Evolutionary conservation across 2,888 invertebrate genomes (phyloP).

Genomic region (Ectropis crepuscularia): DNA sequence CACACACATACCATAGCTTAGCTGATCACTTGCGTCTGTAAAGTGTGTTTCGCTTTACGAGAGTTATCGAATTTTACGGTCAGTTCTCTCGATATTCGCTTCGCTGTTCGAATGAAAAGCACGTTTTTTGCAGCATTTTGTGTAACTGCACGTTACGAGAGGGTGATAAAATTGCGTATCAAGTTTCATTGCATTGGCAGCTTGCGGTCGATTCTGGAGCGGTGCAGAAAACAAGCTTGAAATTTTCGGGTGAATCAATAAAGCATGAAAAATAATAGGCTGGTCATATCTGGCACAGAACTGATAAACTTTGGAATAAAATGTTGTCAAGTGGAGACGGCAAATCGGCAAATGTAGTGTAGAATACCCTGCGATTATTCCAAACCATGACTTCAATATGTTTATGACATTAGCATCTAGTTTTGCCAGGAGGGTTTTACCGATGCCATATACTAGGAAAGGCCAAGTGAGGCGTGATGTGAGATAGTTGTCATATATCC

Average conservation of each 20-base stretch:
- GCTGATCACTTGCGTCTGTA: conserved; percentile 40
- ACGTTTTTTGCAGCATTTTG: conserved; percentile 43
- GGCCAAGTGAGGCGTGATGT: too few species aligned
- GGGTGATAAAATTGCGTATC: conserved; percentile 34
- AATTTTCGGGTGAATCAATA: conserved; percentile 8
- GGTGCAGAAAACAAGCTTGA: conserved; percentile 18
- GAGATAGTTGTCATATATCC: too few species aligned
- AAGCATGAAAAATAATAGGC: conserved; percentile 3
- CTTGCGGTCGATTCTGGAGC: conserved; percentile 15
- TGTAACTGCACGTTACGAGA: conserved; percentile 30
- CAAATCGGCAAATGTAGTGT: too few species aligned
- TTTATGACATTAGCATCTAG: too few species aligned
- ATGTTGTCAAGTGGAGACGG: too few species aligned
- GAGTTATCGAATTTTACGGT: conserved; percentile 67
- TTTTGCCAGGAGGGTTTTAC: too few species aligned
- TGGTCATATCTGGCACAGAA: conserved; percentile 1
- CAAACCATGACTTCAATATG: too few species aligned
- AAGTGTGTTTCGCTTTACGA: conserved; percentile 42
- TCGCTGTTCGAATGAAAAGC: conserved; percentile 55
- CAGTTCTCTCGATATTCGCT: conserved; percentile 57
- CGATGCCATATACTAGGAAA: too few species aligned
- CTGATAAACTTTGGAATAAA: too few species aligned
- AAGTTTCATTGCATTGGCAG: conserved; percentile 30
- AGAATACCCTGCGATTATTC: too few species aligned
- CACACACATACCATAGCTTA: conserved; percentile 6